Percentiles rank a stretch among this genome's conserved stretches.
These are phyloP conservation scores for Chionomys nivalis DNA, from an alignment of 2,113 vertebrate species.

Conservation along the genomic window DNA sequence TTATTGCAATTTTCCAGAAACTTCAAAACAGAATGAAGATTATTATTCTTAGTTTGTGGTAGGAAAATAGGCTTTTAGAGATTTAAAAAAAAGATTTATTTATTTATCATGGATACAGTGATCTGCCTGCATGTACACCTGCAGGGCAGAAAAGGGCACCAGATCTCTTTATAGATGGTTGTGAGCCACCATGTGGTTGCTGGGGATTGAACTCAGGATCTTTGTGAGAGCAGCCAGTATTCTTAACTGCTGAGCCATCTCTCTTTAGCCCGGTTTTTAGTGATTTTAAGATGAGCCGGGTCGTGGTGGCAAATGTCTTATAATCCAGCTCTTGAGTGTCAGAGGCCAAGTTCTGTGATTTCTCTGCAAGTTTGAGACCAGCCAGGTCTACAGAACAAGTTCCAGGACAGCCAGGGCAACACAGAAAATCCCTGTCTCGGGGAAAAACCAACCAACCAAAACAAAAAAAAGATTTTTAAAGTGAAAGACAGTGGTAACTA, in stretches of 20 bases:
- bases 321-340: background rate
- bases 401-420: background rate
- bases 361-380: background rate
- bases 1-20: slow-evolving; percentile 52
- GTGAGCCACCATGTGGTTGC: too few relatives aligned
- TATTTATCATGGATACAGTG: too few relatives aligned
- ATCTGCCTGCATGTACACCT: too few relatives aligned
- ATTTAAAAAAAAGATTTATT: background rate
- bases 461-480: background rate
- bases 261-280: background rate
- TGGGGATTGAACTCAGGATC: too few relatives aligned
- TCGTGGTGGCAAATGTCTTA: background rate
- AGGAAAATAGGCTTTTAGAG: slow-evolving; percentile 26
- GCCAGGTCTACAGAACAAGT: background rate
- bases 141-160: too few relatives aligned
- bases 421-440: background rate
- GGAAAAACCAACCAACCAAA: background rate
- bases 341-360: background rate
- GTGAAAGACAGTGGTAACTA: slow-evolving; percentile 17
- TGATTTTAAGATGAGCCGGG: background rate
- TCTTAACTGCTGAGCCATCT: too few relatives aligned
- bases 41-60: slow-evolving; percentile 33
- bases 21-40: slow-evolving; percentile 41
- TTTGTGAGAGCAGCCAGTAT: too few relatives aligned
- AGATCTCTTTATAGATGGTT: too few relatives aligned